A percentile compares a stretch with the other conserved stretches of the same genome.
Conservation (phyloP, 1,140 invertebrate genomes). For the Drosophila subpulchrella region DNA sequence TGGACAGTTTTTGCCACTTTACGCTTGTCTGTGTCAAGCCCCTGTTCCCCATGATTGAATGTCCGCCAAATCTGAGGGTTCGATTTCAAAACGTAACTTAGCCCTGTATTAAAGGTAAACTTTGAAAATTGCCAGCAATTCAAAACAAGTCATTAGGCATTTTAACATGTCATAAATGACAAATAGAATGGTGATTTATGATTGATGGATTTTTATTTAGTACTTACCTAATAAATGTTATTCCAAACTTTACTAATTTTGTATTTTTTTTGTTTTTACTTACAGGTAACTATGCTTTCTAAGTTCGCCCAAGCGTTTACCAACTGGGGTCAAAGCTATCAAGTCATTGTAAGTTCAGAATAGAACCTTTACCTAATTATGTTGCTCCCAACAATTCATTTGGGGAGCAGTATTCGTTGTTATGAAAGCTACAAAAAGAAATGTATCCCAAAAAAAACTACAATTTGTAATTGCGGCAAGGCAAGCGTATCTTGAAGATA, state of each 20-base stretch:
- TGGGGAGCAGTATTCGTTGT: not conserved
- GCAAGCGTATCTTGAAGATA: slow-evolving; percentile 73
- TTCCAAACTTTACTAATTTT: slow-evolving; percentile 8
- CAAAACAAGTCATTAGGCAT: slow-evolving; percentile 1
- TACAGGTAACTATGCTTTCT: slow-evolving; percentile 58
- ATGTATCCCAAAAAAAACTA: slow-evolving; percentile 17
- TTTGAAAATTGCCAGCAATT: not conserved
- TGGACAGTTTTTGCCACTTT: slow-evolving; percentile 57
- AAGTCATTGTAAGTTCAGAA: slow-evolving; percentile 36
- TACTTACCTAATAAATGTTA: not conserved
- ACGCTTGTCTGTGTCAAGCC: slow-evolving; percentile 39
- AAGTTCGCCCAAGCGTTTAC: slow-evolving; percentile 13
- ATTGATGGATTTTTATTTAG: not conserved
- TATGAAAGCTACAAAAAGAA: not conserved
- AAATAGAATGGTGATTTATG: not conserved
- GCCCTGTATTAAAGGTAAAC: slow-evolving; percentile 43
- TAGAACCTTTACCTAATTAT: slow-evolving; percentile 48
- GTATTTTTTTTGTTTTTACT: slow-evolving; percentile 10
- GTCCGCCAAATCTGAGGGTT: slow-evolving; percentile 13
- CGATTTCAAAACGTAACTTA: slow-evolving; percentile 31
- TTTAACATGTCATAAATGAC: not conserved
- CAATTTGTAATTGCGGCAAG: slow-evolving; percentile 59
- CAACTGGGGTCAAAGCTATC: slow-evolving; percentile 5
- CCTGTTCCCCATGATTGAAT: slow-evolving; percentile 34
- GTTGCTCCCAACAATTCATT: slow-evolving; percentile 51